Conservation (phyloP, 2,888 invertebrate species). For the Drosophila heteroneura region DNA sequence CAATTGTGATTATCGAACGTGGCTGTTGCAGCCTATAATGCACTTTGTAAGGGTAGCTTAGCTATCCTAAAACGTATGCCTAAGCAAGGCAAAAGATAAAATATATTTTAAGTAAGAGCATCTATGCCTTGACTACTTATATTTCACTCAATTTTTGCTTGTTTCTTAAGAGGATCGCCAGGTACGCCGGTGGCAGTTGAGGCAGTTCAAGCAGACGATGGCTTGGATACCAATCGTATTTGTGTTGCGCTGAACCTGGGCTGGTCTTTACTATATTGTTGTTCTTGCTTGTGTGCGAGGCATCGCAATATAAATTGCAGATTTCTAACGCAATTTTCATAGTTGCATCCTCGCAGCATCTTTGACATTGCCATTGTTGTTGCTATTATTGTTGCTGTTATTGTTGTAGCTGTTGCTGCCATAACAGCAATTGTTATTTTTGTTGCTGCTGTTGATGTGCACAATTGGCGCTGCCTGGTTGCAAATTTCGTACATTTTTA, state of each 20-base stretch:
- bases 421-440: slow-evolving; percentile 37
- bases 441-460: slow-evolving; percentile 27
- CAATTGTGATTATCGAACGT: slow-evolving; percentile 81
- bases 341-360: slow-evolving; percentile 70
- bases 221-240: slow-evolving; percentile 63
- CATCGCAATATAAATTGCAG: slow-evolving; percentile 82
- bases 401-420: slow-evolving; percentile 26
- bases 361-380: slow-evolving; percentile 79
- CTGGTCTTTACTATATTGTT: slow-evolving; percentile 36
- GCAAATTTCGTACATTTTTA: slow-evolving; percentile 77
- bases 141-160: slow-evolving; percentile 1
- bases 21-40: slow-evolving; percentile 37
- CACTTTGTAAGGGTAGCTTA: slow-evolving; percentile 22
- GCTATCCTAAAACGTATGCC: background rate
- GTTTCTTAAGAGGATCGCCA: slow-evolving; percentile 55
- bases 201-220: slow-evolving; percentile 62
- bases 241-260: slow-evolving; percentile 58
- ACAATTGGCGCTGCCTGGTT: slow-evolving; percentile 78
- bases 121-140: background rate
- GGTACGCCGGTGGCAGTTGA: slow-evolving; percentile 62
- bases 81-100: background rate
- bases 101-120: slow-evolving; percentile 17
- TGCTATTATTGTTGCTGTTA: slow-evolving; percentile 35
- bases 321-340: slow-evolving; percentile 83
- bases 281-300: slow-evolving; percentile 53